These are phyloP conservation scores for Parnassius glacialis DNA, from an alignment of 2,888 invertebrate genomes.

Conservation along the genomic window DNA sequence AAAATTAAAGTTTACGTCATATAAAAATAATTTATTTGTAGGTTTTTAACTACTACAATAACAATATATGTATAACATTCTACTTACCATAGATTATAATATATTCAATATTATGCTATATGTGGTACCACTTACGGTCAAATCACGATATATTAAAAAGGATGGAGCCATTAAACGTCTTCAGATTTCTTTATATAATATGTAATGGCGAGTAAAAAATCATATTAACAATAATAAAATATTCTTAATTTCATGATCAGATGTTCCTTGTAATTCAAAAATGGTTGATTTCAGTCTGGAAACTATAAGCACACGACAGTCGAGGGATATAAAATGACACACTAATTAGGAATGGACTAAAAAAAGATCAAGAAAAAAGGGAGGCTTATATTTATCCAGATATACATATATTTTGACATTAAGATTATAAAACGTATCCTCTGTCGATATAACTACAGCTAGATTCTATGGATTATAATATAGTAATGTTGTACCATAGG, in stretches of 20 bases:
- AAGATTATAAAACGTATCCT: not conserved
- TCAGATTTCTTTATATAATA: too few relatives aligned
- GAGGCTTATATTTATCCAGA: constrained; percentile 5
- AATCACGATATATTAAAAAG: not conserved
- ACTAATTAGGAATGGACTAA: not conserved
- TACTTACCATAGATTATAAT: too few relatives aligned
- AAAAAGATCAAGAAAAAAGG: not conserved
- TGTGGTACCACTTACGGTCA: not conserved
- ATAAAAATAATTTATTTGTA: too few relatives aligned
- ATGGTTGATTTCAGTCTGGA: too few relatives aligned
- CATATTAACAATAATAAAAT: constrained; percentile 1
- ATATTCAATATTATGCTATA: too few relatives aligned
- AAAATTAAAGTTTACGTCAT: too few relatives aligned
- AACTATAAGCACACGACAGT: not conserved
- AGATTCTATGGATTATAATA: constrained; percentile 28
- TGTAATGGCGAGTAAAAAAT: too few relatives aligned
- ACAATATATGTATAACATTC: too few relatives aligned
- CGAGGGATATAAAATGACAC: not conserved
- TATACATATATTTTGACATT: constrained; percentile 8
- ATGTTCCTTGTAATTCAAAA: constrained; percentile 3
- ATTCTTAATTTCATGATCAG: constrained; percentile 11
- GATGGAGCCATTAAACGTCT: too few relatives aligned
- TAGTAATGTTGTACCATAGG: constrained; percentile 30
- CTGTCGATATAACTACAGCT: constrained; percentile 17
- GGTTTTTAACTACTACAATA: too few relatives aligned